Percentiles rank a stretch among this genome's conserved stretches.
These are phyloP conservation scores for Chauna torquata DNA, from an alignment of 2,113 vertebrate species.

Conservation along the genomic window DNA sequence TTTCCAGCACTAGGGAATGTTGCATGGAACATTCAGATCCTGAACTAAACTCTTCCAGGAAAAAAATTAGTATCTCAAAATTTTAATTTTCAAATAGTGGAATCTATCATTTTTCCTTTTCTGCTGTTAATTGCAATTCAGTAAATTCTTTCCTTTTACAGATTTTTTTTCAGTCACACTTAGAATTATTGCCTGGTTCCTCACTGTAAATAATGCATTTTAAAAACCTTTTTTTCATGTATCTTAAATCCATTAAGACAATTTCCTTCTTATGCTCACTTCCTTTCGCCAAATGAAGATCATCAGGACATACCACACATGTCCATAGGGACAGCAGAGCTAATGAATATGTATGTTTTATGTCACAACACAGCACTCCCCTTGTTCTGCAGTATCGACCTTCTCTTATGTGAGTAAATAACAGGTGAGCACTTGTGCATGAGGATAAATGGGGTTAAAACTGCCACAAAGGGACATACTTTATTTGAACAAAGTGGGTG, in stretches of 20 bases:
- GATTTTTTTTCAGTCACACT: not conserved
- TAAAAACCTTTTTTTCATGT: not conserved
- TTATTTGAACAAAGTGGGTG: slow-evolving; percentile 20
- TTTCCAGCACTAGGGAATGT: not conserved
- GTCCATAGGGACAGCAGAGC: slow-evolving; percentile 68
- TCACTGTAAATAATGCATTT: not conserved
- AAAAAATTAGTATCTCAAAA: not conserved
- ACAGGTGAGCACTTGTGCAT: slow-evolving; percentile 70
- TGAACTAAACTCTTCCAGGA: not conserved
- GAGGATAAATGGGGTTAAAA: slow-evolving; percentile 77
- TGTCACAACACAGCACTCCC: slow-evolving; percentile 74
- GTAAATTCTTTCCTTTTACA: not conserved
- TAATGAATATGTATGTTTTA: slow-evolving; percentile 80
- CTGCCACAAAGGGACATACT: slow-evolving; percentile 41
- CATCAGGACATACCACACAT: slow-evolving; percentile 63
- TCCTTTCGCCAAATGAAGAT: slow-evolving; percentile 73
- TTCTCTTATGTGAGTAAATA: slow-evolving; percentile 78
- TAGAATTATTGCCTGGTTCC: slow-evolving; percentile 11
- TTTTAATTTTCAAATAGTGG: not conserved
- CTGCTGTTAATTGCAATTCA: not conserved
- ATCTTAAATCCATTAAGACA: slow-evolving; percentile 68
- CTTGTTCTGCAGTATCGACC: slow-evolving; percentile 74
- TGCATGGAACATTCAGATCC: not conserved
- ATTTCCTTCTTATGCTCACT: slow-evolving; percentile 53
- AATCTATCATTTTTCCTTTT: not conserved